Evolutionary conservation across 2,797 vertebrate genomes (phyloP).

Genomic region (Diglossa cyanea): DNA sequence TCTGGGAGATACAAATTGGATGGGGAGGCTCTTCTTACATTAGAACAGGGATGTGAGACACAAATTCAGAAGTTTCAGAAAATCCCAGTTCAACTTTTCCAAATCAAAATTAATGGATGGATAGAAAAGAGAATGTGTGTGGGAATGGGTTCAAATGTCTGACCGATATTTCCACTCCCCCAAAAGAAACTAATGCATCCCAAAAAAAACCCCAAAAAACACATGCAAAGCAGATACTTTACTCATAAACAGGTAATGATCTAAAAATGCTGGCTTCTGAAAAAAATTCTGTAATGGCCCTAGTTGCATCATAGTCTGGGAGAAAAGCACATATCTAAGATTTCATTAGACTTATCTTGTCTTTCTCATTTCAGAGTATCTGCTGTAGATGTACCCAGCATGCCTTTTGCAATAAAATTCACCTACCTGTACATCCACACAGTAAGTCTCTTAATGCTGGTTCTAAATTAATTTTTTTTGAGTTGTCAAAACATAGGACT

Average conservation of each 20-base stretch:
- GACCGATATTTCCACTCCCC: background rate
- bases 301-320: background rate
- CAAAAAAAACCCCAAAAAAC: background rate
- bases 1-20: background rate
- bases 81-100: background rate
- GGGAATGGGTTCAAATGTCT: background rate
- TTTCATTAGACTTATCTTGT: background rate
- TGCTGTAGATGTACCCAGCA: background rate
- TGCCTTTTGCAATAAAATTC: background rate
- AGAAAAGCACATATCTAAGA: background rate
- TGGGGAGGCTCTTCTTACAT: background rate
- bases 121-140: background rate
- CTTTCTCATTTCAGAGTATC: background rate
- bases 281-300: background rate
- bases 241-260: background rate
- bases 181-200: background rate
- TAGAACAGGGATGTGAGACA: background rate
- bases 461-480: background rate
- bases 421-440: background rate
- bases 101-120: background rate
- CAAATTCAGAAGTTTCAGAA: background rate
- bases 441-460: background rate
- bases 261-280: background rate
- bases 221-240: background rate
- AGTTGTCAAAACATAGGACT: background rate